A percentile compares a stretch with the other conserved stretches of the same genome.
Evolutionary conservation across 1,140 invertebrate genomes (phyloP).

Genomic region (Temnothorax curvispinosus): DNA sequence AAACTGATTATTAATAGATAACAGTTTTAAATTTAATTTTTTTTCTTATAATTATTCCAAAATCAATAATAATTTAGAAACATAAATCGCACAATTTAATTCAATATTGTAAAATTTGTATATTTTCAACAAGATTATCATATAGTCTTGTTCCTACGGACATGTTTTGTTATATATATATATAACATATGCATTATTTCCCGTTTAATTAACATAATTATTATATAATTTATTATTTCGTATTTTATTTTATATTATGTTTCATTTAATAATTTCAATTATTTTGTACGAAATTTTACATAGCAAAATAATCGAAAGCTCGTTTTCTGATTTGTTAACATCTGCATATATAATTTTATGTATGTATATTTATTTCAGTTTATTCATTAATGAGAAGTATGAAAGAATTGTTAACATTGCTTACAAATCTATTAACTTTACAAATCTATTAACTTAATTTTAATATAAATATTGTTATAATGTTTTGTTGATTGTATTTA

Average conservation of each 20-base stretch:
- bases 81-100: not conserved
- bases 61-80: not conserved
- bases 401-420: not conserved
- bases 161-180: not conserved
- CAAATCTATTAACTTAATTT: not conserved
- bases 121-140: not conserved
- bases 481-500: not conserved
- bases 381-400: not conserved
- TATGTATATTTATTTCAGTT: not conserved
- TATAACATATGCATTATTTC: not conserved
- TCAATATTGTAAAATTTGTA: not conserved
- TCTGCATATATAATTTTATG: not conserved
- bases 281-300: not conserved
- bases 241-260: not conserved
- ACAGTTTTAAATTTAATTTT: not conserved
- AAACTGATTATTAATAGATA: not conserved
- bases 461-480: not conserved
- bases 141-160: not conserved
- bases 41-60: not conserved
- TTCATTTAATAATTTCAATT: constrained; percentile 7
- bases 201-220: not conserved
- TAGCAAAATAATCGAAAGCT: not conserved
- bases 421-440: not conserved
- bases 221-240: not conserved
- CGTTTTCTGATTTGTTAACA: not conserved